phyloP scores from a whole-genome alignment of 2,888 invertebrate genomes.

The Yponomeuta plumbellus region DNA sequence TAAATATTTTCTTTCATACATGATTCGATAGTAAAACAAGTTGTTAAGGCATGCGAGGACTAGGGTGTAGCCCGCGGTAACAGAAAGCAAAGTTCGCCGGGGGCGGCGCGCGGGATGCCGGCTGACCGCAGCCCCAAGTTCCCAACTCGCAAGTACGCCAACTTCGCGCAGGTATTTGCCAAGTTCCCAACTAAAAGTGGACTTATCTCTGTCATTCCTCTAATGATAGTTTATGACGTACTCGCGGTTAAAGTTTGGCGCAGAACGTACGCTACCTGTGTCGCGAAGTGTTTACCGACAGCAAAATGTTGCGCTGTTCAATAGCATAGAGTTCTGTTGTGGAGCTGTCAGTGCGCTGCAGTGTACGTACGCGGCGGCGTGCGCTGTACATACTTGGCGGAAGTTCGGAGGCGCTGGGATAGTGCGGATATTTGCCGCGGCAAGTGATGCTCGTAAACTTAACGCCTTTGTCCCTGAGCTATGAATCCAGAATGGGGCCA shows the following conservation, averaged over 20 bases:
- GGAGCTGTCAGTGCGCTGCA: neutral
- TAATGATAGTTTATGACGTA: constrained; percentile 23
- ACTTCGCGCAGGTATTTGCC: constrained; percentile 22
- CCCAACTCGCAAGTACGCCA: constrained; percentile 8
- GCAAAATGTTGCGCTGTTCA: neutral
- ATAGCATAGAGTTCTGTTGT: neutral
- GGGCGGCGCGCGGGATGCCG: constrained; percentile 2
- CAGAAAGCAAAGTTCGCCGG: neutral
- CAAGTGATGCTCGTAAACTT: neutral
- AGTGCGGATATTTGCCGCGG: neutral
- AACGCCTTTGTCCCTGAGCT: neutral
- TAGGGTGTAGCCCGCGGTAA: neutral
- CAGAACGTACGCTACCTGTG: neutral
- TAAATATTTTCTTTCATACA: neutral
- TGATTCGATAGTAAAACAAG: neutral
- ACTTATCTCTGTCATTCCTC: constrained; percentile 23
- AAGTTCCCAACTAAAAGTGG: constrained; percentile 22
- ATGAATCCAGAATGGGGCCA: neutral
- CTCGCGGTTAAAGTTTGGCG: neutral
- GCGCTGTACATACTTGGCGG: neutral
- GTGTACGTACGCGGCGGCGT: neutral
- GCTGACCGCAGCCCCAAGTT: neutral
- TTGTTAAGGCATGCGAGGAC: neutral
- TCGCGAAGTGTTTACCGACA: neutral
- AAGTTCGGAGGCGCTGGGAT: neutral